Conservation (phyloP, 2,113 vertebrate genomes). For the Cyanoramphus novaezelandiae region DNA sequence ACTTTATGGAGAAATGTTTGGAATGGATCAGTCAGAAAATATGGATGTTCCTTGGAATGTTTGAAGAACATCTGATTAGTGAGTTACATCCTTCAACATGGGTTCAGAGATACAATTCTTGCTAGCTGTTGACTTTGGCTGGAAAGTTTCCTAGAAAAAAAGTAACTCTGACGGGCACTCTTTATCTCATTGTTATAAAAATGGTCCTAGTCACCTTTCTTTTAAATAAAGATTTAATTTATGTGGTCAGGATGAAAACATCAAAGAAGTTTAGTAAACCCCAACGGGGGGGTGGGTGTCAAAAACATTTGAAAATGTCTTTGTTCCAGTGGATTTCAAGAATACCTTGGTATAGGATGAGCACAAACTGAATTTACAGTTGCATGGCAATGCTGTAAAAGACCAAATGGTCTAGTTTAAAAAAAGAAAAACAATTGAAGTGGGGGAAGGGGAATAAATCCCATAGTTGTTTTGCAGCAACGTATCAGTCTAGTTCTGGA, state of each 20-base stretch:
- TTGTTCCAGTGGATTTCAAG: background rate
- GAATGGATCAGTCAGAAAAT: background rate
- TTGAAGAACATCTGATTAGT: background rate
- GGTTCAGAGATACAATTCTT: background rate
- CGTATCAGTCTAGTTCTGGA: background rate
- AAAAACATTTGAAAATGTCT: background rate
- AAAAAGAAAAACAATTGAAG: background rate
- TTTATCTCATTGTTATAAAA: background rate
- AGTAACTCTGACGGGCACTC: background rate
- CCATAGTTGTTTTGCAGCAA: background rate
- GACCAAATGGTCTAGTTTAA: background rate
- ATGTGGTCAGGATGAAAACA: background rate
- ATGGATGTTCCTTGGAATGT: background rate
- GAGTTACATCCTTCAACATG: background rate
- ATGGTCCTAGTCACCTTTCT: background rate
- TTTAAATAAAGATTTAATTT: background rate
- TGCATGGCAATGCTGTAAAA: background rate
- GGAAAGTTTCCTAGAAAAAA: background rate
- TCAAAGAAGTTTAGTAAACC: background rate
- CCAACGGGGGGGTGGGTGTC: background rate
- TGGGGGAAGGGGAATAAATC: background rate
- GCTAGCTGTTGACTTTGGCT: constrained; percentile 16
- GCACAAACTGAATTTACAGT: background rate
- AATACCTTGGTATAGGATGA: background rate
- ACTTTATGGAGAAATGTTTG: background rate